These are phyloP conservation scores for Electrona antarctica DNA, from an alignment of 2,113 vertebrate species.

Conservation along the genomic window DNA sequence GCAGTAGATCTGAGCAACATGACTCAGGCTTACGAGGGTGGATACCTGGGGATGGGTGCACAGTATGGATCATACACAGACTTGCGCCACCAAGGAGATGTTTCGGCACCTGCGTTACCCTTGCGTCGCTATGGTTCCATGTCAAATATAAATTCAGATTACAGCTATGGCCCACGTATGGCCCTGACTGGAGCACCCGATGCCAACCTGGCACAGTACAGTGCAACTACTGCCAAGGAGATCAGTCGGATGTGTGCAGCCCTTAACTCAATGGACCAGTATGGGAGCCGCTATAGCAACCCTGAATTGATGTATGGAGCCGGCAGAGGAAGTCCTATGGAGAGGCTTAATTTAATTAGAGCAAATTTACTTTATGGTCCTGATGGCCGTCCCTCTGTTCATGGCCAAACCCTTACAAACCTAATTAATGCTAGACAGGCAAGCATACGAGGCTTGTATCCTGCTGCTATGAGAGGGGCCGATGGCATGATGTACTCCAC, in stretches of 20 bases:
- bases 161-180: constrained; percentile 82
- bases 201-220: constrained; percentile 94
- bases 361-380: constrained; percentile 87
- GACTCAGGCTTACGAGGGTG: constrained; percentile 89
- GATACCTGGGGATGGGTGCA: constrained; percentile 87
- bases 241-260: constrained; percentile 98
- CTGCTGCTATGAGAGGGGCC: constrained; percentile 88
- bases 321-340: constrained; percentile 76
- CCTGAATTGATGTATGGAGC: constrained; percentile 87
- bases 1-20: constrained; percentile 90
- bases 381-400: constrained; percentile 79
- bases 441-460: constrained; percentile 87
- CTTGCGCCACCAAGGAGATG: constrained; percentile 88
- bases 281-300: constrained; percentile 85
- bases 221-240: constrained; percentile 94
- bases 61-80: constrained; percentile 97
- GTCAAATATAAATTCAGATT: constrained; percentile 95
- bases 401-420: constrained; percentile 83
- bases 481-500: constrained; percentile 99
- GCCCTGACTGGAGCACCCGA: constrained; percentile 85
- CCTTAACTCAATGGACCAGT: constrained; percentile 95
- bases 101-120: constrained; percentile 85
- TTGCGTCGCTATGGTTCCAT: constrained; percentile 92
- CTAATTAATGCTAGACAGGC: constrained; percentile 85
- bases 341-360: constrained; percentile 79